phyloP scores from a whole-genome alignment of 1,140 invertebrate genomes.

The Sitobion miscanthi region DNA sequence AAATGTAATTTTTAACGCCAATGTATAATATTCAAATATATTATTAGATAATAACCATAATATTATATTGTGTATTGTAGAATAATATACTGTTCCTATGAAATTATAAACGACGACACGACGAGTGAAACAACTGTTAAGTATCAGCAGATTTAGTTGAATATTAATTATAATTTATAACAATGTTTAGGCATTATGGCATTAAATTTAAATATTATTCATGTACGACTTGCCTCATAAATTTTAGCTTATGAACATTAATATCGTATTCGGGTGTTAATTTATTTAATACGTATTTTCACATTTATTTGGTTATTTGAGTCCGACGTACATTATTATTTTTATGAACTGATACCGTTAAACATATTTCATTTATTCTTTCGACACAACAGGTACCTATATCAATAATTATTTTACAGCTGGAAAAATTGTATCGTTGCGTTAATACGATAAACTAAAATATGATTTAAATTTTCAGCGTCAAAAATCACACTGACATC shows the following conservation, averaged over 20 bases:
- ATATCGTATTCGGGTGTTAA: not conserved
- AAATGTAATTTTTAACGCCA: not conserved
- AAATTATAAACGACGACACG: not conserved
- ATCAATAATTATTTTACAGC: not conserved
- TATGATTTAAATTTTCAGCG: not conserved
- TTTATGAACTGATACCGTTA: not conserved
- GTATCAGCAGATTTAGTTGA: not conserved
- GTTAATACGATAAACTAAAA: not conserved
- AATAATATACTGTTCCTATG: not conserved
- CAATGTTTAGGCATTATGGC: not conserved
- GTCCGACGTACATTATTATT: not conserved
- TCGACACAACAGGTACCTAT: not conserved
- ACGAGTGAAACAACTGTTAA: not conserved
- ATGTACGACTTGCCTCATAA: not conserved
- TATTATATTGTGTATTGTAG: not conserved
- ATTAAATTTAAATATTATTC: not conserved
- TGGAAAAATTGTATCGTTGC: not conserved
- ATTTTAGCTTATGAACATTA: not conserved
- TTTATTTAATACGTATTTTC: not conserved
- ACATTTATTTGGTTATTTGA: not conserved
- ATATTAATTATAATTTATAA: slow-evolving; percentile 9
- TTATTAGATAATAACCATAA: not conserved
- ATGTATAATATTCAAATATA: not conserved
- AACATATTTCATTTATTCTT: not conserved
- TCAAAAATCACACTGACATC: not conserved